phyloP scores from a whole-genome alignment of 2,113 vertebrate species.

The Bubalus kerabau region DNA sequence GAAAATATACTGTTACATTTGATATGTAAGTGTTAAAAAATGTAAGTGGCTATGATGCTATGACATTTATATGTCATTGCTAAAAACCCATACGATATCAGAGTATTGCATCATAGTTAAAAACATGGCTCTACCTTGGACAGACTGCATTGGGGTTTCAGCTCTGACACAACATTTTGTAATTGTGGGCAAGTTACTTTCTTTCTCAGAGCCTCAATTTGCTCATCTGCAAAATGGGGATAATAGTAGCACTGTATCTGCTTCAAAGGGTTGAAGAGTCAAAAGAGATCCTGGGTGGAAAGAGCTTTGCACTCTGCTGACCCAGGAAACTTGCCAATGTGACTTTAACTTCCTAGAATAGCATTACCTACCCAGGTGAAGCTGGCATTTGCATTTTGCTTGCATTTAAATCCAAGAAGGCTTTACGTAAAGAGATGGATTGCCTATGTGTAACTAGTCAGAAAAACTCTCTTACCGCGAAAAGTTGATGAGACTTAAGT shows the following conservation, averaged over 20 bases:
- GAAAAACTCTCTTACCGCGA: not conserved
- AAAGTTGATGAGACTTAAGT: not conserved
- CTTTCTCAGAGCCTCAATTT: not conserved
- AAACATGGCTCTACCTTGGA: not conserved
- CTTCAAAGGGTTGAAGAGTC: not conserved
- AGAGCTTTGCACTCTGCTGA: not conserved
- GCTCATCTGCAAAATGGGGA: not conserved
- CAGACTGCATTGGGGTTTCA: not conserved
- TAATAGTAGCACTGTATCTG: not conserved
- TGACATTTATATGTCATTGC: not conserved
- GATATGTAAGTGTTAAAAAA: not conserved
- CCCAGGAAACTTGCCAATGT: not conserved
- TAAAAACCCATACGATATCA: not conserved
- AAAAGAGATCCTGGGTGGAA: not conserved
- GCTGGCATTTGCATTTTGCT: not conserved
- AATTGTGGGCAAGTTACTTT: not conserved
- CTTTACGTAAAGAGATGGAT: not conserved
- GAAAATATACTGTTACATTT: not conserved
- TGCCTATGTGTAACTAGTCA: not conserved
- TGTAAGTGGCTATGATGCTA: not conserved
- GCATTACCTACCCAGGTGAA: not conserved
- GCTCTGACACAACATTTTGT: not conserved
- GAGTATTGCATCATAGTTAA: not conserved
- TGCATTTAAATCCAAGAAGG: slow-evolving; percentile 2
- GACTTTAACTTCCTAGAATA: not conserved